Conservation (phyloP, 2,888 invertebrate genomes). For the Eupithecia vulgata region DNA sequence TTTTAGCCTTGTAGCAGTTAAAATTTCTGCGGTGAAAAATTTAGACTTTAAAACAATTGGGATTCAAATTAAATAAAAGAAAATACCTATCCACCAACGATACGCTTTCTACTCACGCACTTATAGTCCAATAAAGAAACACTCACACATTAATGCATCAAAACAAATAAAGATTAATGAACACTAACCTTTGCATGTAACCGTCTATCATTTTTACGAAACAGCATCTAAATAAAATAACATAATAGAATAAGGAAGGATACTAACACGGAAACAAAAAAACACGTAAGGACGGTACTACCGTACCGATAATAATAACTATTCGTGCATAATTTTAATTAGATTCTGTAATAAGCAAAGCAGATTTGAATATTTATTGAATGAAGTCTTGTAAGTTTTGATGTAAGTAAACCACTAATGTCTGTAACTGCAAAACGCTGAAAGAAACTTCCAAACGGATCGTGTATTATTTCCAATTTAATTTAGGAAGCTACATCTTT, state of each 20-base stretch:
- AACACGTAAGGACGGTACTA: slow-evolving; percentile 40
- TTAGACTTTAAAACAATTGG: background rate
- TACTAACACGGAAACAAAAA: slow-evolving; percentile 39
- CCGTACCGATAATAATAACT: slow-evolving; percentile 15
- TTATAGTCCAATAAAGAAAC: background rate
- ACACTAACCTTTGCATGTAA: slow-evolving; percentile 43
- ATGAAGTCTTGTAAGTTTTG: background rate
- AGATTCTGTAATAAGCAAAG: slow-evolving; percentile 10
- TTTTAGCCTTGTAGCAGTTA: background rate
- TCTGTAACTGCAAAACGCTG: background rate
- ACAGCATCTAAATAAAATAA: slow-evolving; percentile 31
- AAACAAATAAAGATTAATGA: slow-evolving; percentile 19
- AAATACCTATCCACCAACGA: background rate
- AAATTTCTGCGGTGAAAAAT: background rate
- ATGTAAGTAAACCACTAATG: background rate
- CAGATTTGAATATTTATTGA: background rate
- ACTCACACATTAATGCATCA: background rate
- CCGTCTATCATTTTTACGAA: slow-evolving; percentile 46
- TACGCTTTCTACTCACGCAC: slow-evolving; percentile 7
- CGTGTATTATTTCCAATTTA: background rate
- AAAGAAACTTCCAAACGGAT: background rate
- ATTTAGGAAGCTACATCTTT: background rate
- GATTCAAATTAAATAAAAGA: background rate
- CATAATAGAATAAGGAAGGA: slow-evolving; percentile 42
- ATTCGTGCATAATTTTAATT: slow-evolving; percentile 26